Conservation (phyloP, 2,888 invertebrate genomes). For the Chymomyza caudatula region DNA sequence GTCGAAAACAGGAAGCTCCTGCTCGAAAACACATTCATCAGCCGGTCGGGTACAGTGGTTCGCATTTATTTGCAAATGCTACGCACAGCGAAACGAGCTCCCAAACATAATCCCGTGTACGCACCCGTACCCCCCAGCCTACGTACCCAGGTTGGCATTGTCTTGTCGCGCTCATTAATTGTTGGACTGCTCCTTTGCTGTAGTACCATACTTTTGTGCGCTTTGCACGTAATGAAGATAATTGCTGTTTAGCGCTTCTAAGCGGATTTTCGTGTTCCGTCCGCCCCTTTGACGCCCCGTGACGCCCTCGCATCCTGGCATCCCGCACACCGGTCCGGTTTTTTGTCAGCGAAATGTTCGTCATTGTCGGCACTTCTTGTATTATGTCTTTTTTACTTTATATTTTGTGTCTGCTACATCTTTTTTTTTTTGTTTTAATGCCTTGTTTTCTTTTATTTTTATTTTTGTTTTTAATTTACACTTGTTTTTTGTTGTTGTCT, state of each 20-base stretch:
- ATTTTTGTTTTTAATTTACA: neutral
- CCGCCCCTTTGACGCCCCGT: neutral
- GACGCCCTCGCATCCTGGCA: neutral
- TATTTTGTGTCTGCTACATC: neutral
- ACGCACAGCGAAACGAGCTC: no score
- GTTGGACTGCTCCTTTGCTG: constrained; percentile 32
- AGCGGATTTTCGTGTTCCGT: constrained; percentile 49
- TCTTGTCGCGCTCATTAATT: constrained; percentile 42
- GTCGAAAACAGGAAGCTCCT: constrained; percentile 54
- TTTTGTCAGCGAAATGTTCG: constrained; percentile 1
- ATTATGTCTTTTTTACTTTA: neutral
- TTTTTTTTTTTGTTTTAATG: constrained; percentile 21
- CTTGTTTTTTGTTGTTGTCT: neutral
- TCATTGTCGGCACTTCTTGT: constrained; percentile 3
- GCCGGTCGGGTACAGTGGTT: neutral
- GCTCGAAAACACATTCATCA: constrained; percentile 65
- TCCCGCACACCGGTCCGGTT: neutral
- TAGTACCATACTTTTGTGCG: constrained; percentile 45
- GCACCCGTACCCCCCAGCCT: neutral
- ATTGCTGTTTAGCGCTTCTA: constrained; percentile 68
- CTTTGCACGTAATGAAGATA: constrained; percentile 65
- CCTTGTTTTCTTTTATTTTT: constrained; percentile 23
- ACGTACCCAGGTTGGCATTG: neutral
- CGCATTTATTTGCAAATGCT: neutral
- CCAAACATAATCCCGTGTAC: no score